A percentile compares a stretch with the other conserved stretches of the same genome.
phyloP scores from a whole-genome alignment of 2,888 invertebrate species.

The Lordiphosa andalusiaca region DNA sequence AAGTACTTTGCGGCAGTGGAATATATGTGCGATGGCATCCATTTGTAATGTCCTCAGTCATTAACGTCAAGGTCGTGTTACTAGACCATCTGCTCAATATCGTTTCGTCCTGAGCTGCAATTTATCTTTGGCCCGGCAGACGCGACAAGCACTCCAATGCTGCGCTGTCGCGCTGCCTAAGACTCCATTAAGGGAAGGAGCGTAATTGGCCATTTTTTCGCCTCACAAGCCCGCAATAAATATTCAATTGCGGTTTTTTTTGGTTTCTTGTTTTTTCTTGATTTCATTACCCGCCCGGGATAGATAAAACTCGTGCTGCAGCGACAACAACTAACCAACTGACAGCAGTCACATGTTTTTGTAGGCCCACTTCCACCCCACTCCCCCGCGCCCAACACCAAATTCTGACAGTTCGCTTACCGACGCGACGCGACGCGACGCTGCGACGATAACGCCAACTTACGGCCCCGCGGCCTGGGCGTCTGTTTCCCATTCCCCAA shows the following conservation, averaged over 20 bases:
- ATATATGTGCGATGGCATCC: too few species aligned
- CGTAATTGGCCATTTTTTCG: conserved; percentile 33
- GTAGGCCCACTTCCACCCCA: conserved; percentile 7
- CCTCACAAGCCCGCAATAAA: conserved; percentile 45
- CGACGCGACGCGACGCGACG: background rate
- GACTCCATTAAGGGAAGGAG: conserved; percentile 5
- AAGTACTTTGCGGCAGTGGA: conserved; percentile 29
- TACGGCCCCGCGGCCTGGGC: conserved; percentile 36
- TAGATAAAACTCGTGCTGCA: conserved; percentile 33
- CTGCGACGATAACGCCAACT: conserved; percentile 40
- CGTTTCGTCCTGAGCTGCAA: conserved; percentile 31
- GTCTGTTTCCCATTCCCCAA: conserved; percentile 35
- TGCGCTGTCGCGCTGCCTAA: conserved; percentile 5
- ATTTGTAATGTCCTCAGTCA: conserved; percentile 29
- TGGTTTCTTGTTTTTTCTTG: conserved; percentile 2
- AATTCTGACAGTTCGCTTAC: background rate
- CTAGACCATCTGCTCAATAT: conserved; percentile 21
- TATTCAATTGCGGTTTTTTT: conserved; percentile 54
- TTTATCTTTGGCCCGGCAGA: conserved; percentile 39
- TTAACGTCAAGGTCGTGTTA: conserved; percentile 47
- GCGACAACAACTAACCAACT: conserved; percentile 14
- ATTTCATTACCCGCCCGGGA: conserved; percentile 35
- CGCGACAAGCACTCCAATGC: conserved; percentile 16
- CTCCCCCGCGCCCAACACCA: background rate
- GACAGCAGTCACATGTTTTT: conserved; percentile 23